Evolutionary conservation across 1,140 invertebrate genomes (phyloP).

Genomic region (Ceratosolen solmsi): DNA sequence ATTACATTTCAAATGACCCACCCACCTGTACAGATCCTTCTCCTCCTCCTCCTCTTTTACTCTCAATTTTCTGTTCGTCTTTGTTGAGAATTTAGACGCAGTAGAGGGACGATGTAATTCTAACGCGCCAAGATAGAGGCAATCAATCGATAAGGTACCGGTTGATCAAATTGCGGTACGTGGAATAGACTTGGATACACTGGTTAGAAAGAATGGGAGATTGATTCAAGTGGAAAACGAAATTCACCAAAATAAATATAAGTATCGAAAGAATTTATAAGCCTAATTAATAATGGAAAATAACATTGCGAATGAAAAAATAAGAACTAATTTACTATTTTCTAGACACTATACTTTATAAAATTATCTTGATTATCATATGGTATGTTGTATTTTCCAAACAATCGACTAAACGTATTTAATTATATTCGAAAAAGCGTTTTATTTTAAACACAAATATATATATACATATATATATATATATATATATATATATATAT

Average conservation of each 20-base stretch:
- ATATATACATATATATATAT: too few species aligned
- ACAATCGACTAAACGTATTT: too few species aligned
- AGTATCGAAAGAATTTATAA: neutral
- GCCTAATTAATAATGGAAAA: neutral
- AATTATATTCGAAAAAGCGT: too few species aligned
- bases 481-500: too few species aligned
- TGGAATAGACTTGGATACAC: neutral
- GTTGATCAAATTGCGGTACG: neutral
- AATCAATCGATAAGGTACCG: constrained; percentile 13
- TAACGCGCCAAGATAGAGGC: constrained; percentile 24
- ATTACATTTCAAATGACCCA: constrained; percentile 47
- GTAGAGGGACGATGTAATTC: constrained; percentile 31
- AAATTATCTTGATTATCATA: too few species aligned
- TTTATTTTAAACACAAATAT: too few species aligned
- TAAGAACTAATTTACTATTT: too few species aligned
- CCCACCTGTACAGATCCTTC: too few species aligned
- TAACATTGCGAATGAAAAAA: too few species aligned
- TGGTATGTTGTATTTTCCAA: too few species aligned
- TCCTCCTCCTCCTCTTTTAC: neutral
- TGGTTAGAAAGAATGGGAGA: neutral
- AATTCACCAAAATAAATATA: neutral
- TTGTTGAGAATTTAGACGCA: constrained; percentile 36
- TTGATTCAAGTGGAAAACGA: neutral
- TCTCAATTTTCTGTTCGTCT: neutral
- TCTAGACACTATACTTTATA: too few species aligned